Evolutionary conservation across 2,797 vertebrate genomes (phyloP), one percentile per base, ranked within the genome.

Genomic region (Schizopygopsis malacanthus): DNA sequence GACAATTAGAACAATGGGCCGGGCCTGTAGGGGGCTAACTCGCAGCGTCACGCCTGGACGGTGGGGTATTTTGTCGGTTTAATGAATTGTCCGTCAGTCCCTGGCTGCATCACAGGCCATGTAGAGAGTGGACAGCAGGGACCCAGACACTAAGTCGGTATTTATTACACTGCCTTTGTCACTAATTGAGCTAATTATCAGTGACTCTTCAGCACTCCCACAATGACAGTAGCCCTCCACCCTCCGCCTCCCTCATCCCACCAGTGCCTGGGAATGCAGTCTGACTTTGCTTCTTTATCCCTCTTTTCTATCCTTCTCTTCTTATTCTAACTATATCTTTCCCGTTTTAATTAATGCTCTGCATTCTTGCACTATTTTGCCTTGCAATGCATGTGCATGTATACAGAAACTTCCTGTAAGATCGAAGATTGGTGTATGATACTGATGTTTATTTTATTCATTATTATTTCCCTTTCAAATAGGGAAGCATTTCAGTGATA

Each of bases 101-200:
- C 97, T 98, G 97, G 96, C 97, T 93, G 96, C 96, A 95, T 96
- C 94, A 95, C 96, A 95, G 97, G 96, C 96, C 94, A 95, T 94
- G 96, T 97, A 96, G 96, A 93, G 97, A 97, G 96, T 96, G 97
- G 96, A 96, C 98, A 98, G 97, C 97, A 97, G 97, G 98, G 97
- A 96, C 97, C 97, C 97, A 99, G 98, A 98, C 97, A 97, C 97
- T 99, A 99, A 99, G 98, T 98, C 98, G 96, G 97, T 98, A 99
- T 99, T 99, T 99, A 99, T 99, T 99, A 99, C 98, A 98, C 97
- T 97, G 96, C 98, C 97, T 98, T 99, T 99, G 98, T 99, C 97
- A 98, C 98, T 99, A 99, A 99, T 99, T 99, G 98, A 99, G 97
- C 98, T 99, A 99, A 99, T 99, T 99, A 99, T 98, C 98, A 98